Evolutionary conservation across 1,140 invertebrate genomes (phyloP).

Genomic region (Hetaerina americana): DNA sequence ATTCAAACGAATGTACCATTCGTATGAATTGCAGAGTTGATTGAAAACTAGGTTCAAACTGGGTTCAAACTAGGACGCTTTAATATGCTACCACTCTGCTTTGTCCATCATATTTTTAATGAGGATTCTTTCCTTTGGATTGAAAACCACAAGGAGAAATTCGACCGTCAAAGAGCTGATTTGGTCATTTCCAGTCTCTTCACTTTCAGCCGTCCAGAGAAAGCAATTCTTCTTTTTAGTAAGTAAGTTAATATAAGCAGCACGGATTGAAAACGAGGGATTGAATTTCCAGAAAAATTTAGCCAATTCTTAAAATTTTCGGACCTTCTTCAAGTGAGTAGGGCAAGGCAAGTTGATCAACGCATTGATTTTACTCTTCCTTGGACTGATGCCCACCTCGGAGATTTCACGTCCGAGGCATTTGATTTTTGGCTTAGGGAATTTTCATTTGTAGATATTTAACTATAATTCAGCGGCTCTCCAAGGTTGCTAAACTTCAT

Average conservation of each 20-base stretch:
- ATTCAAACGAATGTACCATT: constrained; percentile 27
- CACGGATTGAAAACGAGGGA: too few relatives aligned
- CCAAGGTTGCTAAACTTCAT: background rate
- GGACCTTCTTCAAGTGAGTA: background rate
- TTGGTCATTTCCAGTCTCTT: background rate
- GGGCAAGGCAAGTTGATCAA: background rate
- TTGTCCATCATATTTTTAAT: constrained; percentile 1
- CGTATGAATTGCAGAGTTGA: constrained; percentile 18
- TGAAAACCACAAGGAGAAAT: background rate
- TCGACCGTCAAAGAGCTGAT: background rate
- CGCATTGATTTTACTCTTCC: background rate
- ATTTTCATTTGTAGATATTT: background rate
- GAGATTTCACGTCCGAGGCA: background rate
- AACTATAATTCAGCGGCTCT: too few relatives aligned
- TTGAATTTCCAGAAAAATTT: background rate
- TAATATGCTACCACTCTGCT: constrained; percentile 16
- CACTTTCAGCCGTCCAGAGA: too few relatives aligned
- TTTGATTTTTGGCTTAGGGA: background rate
- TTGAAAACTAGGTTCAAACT: too few relatives aligned
- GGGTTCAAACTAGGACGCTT: too few relatives aligned
- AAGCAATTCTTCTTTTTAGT: background rate
- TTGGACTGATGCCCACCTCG: background rate
- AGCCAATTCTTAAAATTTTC: background rate
- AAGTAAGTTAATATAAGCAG: background rate
- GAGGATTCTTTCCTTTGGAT: background rate